A percentile compares a stretch with the other conserved stretches of the same genome.
These are phyloP conservation scores for Neuroscelio doddi DNA, from an alignment of 2,888 invertebrate genomes.

Conservation along the genomic window DNA sequence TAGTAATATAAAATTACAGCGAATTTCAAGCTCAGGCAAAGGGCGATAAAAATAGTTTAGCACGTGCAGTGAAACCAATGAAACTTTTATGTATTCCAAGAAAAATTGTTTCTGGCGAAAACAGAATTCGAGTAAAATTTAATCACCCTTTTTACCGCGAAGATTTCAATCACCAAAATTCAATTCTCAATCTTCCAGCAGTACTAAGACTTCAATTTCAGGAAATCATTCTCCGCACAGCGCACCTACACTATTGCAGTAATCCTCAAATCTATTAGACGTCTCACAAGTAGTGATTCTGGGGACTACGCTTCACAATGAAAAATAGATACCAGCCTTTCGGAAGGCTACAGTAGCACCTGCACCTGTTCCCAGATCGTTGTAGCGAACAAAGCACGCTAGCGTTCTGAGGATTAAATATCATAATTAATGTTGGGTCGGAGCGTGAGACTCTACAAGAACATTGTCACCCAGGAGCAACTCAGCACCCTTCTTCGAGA, in stretches of 20 bases:
- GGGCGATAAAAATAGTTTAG: constrained; percentile 28
- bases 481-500: constrained; percentile 48
- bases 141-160: constrained; percentile 25
- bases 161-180: constrained; percentile 33
- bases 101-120: constrained; percentile 18
- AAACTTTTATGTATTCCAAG: constrained; percentile 34
- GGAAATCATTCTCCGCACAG: constrained; percentile 14
- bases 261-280: constrained; percentile 42
- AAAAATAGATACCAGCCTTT: constrained; percentile 40
- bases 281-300: constrained; percentile 26
- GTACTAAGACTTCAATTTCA: constrained; percentile 25
- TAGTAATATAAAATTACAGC: neutral
- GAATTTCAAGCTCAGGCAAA: neutral
- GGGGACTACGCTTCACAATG: constrained; percentile 24
- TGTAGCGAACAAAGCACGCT: constrained; percentile 55
- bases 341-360: constrained; percentile 39
- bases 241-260: constrained; percentile 14
- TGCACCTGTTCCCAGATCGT: constrained; percentile 53
- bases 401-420: constrained; percentile 61
- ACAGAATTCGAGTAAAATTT: constrained; percentile 27
- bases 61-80: constrained; percentile 20
- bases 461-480: constrained; percentile 59
- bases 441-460: constrained; percentile 47
- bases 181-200: constrained; percentile 26
- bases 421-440: constrained; percentile 65